Evolutionary conservation across 2,888 invertebrate genomes (phyloP).

Genomic region (Ceraclea dissimilis): DNA sequence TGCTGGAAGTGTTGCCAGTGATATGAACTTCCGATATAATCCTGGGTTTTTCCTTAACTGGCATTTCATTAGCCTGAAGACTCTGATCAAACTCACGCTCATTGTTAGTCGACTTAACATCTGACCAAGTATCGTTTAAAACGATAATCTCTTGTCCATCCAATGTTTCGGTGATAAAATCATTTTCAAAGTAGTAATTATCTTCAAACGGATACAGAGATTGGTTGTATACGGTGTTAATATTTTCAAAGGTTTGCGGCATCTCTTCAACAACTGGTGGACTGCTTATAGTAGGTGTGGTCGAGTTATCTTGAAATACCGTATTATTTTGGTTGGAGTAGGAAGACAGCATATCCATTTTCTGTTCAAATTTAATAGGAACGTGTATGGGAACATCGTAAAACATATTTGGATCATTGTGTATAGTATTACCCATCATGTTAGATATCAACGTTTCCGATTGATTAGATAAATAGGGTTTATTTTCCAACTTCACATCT

Average conservation of each 20-base stretch:
- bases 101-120: slow-evolving; percentile 17
- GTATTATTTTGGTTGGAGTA: slow-evolving; percentile 11
- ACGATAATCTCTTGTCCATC: slow-evolving; percentile 19
- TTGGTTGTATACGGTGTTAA: slow-evolving; percentile 7
- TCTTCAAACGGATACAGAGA: slow-evolving; percentile 8
- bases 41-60: slow-evolving; percentile 18
- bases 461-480: slow-evolving; percentile 13
- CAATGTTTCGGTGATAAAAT: slow-evolving; percentile 6
- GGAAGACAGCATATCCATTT: slow-evolving; percentile 10
- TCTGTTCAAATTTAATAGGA: slow-evolving; percentile 22
- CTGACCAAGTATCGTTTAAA: slow-evolving; percentile 19
- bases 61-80: slow-evolving; percentile 1
- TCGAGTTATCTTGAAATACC: background rate
- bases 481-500: slow-evolving; percentile 20
- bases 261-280: slow-evolving; percentile 17
- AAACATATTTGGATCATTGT: background rate
- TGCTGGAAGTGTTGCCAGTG: slow-evolving; percentile 9
- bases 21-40: slow-evolving; percentile 21
- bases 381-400: slow-evolving; percentile 15
- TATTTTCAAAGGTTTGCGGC: slow-evolving; percentile 16
- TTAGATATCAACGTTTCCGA: slow-evolving; percentile 9
- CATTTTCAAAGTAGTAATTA: slow-evolving; percentile 8
- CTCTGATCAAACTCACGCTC: slow-evolving; percentile 3
- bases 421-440: background rate
- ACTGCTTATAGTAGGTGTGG: slow-evolving; percentile 5